Percentiles rank a stretch among this genome's conserved stretches.
phyloP scores from a whole-genome alignment of 2,888 invertebrate genomes.

The Crocallis elinguaria region DNA sequence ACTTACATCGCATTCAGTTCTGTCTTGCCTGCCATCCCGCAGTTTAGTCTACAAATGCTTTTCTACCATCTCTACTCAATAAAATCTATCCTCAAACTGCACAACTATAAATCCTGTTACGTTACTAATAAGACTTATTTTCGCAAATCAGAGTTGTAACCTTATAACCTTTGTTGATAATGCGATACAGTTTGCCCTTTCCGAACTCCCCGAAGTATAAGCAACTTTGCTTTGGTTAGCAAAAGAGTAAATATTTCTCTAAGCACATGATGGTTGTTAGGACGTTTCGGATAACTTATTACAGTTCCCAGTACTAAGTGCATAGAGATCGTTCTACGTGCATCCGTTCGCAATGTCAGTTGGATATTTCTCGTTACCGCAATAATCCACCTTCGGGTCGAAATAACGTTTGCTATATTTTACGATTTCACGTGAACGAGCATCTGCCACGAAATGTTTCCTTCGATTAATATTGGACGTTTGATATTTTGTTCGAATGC shows the following conservation, averaged over 20 bases:
- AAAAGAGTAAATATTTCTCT: constrained; percentile 38
- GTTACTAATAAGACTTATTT: constrained; percentile 35
- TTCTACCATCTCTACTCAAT: constrained; percentile 30
- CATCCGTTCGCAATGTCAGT: constrained; percentile 77
- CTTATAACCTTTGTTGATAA: constrained; percentile 47
- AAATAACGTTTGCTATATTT: constrained; percentile 70
- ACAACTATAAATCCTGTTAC: constrained; percentile 34
- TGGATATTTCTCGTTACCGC: constrained; percentile 81
- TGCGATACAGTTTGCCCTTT: constrained; percentile 39
- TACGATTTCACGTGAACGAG: constrained; percentile 59
- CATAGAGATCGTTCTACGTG: constrained; percentile 79
- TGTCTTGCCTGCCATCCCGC: constrained; percentile 64
- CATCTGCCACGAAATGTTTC: constrained; percentile 28
- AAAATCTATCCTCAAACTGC: constrained; percentile 23
- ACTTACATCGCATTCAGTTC: constrained; percentile 67
- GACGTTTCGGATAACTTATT: constrained; percentile 39
- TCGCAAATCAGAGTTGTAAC: constrained; percentile 29
- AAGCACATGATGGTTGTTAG: constrained; percentile 32
- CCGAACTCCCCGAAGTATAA: constrained; percentile 27
- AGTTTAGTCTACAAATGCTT: constrained; percentile 72
- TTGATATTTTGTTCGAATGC: constrained; percentile 14
- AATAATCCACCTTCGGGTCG: constrained; percentile 74
- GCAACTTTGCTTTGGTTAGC: constrained; percentile 35
- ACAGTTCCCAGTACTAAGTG: constrained; percentile 69
- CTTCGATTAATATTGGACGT: constrained; percentile 28